Evolutionary conservation across 1,140 invertebrate genomes (phyloP).

Genomic region (Prorops nasuta): DNA sequence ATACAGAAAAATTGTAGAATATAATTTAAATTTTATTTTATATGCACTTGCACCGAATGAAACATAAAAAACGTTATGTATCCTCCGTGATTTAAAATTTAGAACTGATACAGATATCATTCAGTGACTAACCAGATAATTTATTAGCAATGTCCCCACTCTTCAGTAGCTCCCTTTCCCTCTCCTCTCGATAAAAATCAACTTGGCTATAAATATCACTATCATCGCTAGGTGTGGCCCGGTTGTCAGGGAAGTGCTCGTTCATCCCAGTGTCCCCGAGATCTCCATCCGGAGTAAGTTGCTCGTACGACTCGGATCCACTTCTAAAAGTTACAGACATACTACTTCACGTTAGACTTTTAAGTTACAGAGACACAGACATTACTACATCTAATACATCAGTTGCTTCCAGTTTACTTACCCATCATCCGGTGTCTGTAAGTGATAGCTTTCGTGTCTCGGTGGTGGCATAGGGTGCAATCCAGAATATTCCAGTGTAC

Average conservation of each 20-base stretch:
- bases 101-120: neutral
- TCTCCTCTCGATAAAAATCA: constrained; percentile 55
- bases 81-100: neutral
- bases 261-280: constrained; percentile 54
- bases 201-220: constrained; percentile 70
- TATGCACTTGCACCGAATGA: too few species aligned
- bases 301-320: constrained; percentile 83
- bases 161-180: constrained; percentile 46
- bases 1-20: too few species aligned
- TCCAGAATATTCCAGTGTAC: constrained; percentile 67
- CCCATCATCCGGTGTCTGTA: constrained; percentile 65
- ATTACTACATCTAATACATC: neutral
- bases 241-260: constrained; percentile 52
- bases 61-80: too few species aligned
- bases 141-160: constrained; percentile 47
- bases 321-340: constrained; percentile 62
- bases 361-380: constrained; percentile 16
- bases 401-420: constrained; percentile 44
- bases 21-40: too few species aligned
- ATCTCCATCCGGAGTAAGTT: constrained; percentile 64
- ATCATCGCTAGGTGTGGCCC: constrained; percentile 64
- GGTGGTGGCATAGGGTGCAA: constrained; percentile 66
- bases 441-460: constrained; percentile 71
- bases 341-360: constrained; percentile 55
- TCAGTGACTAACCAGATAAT: constrained; percentile 48